Evolutionary conservation across 2,797 vertebrate species (phyloP).

Genomic region (Dromococcyx pavoninus): DNA sequence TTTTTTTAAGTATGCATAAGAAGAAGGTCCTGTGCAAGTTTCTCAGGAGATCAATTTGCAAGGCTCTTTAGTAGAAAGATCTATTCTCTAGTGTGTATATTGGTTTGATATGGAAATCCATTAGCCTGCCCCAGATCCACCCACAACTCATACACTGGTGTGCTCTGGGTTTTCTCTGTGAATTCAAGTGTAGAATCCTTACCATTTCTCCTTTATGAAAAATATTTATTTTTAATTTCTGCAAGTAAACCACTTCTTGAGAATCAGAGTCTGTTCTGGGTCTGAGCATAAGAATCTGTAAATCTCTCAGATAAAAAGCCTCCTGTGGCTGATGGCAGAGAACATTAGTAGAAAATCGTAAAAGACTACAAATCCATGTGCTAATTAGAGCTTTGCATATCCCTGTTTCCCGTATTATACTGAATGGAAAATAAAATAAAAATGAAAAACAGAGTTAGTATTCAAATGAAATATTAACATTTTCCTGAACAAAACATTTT

Average conservation of each 20-base stretch:
- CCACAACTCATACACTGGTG: background rate
- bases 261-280: background rate
- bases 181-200: constrained; percentile 26
- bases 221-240: constrained; percentile 19
- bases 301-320: constrained; percentile 46
- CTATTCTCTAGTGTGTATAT: constrained; percentile 62
- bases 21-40: constrained; percentile 63
- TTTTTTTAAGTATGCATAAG: constrained; percentile 43
- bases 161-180: constrained; percentile 57
- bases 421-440: constrained; percentile 27
- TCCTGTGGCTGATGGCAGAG: constrained; percentile 51
- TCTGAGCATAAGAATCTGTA: constrained; percentile 18
- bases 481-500: background rate
- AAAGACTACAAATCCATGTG: constrained; percentile 37
- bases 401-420: background rate
- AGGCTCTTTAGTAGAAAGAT: constrained; percentile 65
- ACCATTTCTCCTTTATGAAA: background rate
- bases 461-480: constrained; percentile 7
- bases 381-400: constrained; percentile 62
- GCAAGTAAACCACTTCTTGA: background rate
- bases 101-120: constrained; percentile 78
- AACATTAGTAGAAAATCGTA: constrained; percentile 27
- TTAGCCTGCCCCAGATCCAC: constrained; percentile 61
- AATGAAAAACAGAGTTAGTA: background rate
- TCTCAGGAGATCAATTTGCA: constrained; percentile 77